phyloP scores from a whole-genome alignment of 2,888 invertebrate genomes.

The Perizoma flavofasciatum region DNA sequence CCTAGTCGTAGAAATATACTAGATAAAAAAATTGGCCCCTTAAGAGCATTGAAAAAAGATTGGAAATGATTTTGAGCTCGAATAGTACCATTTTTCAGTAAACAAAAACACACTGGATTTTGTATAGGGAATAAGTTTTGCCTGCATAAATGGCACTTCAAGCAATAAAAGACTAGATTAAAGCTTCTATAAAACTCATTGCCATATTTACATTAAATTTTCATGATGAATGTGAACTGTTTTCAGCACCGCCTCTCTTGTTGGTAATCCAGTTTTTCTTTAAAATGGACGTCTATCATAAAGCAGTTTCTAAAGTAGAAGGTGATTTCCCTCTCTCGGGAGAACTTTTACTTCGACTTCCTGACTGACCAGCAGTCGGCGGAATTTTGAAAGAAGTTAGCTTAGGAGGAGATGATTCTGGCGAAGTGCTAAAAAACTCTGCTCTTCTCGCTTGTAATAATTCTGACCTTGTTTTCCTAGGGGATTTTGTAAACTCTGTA shows the following conservation, averaged over 20 bases:
- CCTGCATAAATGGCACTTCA: constrained; percentile 70
- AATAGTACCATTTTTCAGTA: constrained; percentile 43
- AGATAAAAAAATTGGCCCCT: constrained; percentile 75
- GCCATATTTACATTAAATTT: constrained; percentile 55
- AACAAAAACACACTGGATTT: constrained; percentile 57
- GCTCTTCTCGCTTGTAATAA: constrained; percentile 85
- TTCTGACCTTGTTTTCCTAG: constrained; percentile 74
- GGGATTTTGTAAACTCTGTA: constrained; percentile 63
- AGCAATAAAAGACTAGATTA: constrained; percentile 81
- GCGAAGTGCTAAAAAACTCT: constrained; percentile 80
- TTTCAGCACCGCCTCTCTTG: constrained; percentile 64
- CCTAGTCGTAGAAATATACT: constrained; percentile 47
- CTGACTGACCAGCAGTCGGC: constrained; percentile 48
- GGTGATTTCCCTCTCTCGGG: constrained; percentile 71
- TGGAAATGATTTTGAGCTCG: constrained; percentile 58
- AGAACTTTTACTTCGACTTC: constrained; percentile 57
- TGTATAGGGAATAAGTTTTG: constrained; percentile 52
- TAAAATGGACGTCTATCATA: constrained; percentile 65
- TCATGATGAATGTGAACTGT: constrained; percentile 46
- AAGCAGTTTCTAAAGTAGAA: constrained; percentile 86
- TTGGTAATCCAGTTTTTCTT: constrained; percentile 35
- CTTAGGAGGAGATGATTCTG: constrained; percentile 68
- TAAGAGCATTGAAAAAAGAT: constrained; percentile 58
- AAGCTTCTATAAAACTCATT: constrained; percentile 79
- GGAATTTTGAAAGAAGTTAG: constrained; percentile 71